Conservation (phyloP, 2,113 vertebrate genomes). For the Grantiella picta region DNA sequence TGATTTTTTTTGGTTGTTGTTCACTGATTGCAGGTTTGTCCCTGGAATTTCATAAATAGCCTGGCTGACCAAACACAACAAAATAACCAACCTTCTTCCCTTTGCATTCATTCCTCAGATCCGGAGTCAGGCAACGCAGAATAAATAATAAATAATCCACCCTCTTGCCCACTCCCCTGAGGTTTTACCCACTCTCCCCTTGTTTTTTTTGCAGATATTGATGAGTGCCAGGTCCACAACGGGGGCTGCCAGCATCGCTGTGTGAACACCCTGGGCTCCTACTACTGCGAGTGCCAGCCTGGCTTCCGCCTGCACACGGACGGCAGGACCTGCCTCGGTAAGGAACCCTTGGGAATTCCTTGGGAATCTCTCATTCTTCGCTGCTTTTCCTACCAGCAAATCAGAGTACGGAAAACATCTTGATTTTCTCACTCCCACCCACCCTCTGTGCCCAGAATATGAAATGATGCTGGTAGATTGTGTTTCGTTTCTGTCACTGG, state of each 20-base stretch:
- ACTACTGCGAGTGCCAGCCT: conserved; percentile 84
- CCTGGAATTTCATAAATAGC: background rate
- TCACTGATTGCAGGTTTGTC: background rate
- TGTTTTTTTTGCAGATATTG: conserved; percentile 75
- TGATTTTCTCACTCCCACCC: fast-evolving
- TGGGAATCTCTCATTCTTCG: fast-evolving
- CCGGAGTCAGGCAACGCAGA: fast-evolving
- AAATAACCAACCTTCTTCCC: background rate
- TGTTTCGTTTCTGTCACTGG: background rate
- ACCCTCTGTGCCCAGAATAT: fast-evolving
- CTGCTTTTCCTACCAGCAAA: fast-evolving
- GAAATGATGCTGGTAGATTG: background rate
- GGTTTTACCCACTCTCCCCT: too few relatives aligned
- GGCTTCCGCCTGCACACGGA: conserved; percentile 89
- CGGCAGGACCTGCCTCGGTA: conserved; percentile 89
- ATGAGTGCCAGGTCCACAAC: conserved; percentile 90
- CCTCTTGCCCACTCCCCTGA: background rate
- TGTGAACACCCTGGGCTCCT: conserved; percentile 88
- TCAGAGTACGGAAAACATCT: fast-evolving
- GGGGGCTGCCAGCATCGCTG: conserved; percentile 96
- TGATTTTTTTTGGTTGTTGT: too few relatives aligned
- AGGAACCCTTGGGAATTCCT: background rate
- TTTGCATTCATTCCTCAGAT: background rate
- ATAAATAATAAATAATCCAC: background rate
- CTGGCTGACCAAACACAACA: background rate